Evolutionary conservation across 2,888 invertebrate genomes (phyloP).

Genomic region (Ectobius pallidus): DNA sequence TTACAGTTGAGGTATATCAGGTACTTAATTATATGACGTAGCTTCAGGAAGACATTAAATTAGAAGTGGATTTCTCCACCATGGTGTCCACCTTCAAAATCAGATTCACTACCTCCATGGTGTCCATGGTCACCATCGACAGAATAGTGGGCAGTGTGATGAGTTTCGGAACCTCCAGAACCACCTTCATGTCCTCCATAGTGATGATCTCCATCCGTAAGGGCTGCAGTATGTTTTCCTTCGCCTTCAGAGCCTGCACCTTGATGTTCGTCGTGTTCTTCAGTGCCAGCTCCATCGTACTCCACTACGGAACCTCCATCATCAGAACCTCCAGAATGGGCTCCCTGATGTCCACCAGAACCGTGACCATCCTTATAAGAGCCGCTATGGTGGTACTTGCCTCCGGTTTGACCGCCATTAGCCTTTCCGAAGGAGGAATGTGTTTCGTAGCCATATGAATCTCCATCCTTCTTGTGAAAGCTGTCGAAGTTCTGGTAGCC

Average conservation of each 20-base stretch:
- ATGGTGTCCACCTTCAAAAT: too few species aligned
- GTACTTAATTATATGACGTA: too few species aligned
- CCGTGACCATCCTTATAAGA: slow-evolving; percentile 43
- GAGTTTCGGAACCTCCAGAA: slow-evolving; percentile 44
- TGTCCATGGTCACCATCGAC: slow-evolving; percentile 8
- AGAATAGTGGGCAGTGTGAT: slow-evolving; percentile 20
- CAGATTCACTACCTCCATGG: slow-evolving; percentile 35
- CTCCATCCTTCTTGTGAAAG: slow-evolving; percentile 74
- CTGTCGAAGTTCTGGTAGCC: slow-evolving; percentile 76
- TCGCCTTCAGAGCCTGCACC: slow-evolving; percentile 42
- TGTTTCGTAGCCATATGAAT: slow-evolving; percentile 73
- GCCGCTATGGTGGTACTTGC: slow-evolving; percentile 48
- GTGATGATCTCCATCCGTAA: slow-evolving; percentile 13
- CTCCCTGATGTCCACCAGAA: slow-evolving; percentile 31
- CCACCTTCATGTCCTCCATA: slow-evolving; percentile 44
- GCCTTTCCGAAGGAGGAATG: slow-evolving; percentile 68
- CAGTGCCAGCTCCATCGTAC: slow-evolving; percentile 52
- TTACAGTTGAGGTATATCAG: too few species aligned
- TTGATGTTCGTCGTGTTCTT: slow-evolving; percentile 41
- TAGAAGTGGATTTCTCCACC: too few species aligned
- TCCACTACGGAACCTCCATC: slow-evolving; percentile 53
- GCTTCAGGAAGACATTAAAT: too few species aligned
- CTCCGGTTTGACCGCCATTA: slow-evolving; percentile 49
- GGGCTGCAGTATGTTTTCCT: slow-evolving; percentile 37
- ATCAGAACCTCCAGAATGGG: slow-evolving; percentile 64